Base-by-base conservation (phyloP, 2,113 vertebrate genomes). In the Centropus unirufus region DNA sequence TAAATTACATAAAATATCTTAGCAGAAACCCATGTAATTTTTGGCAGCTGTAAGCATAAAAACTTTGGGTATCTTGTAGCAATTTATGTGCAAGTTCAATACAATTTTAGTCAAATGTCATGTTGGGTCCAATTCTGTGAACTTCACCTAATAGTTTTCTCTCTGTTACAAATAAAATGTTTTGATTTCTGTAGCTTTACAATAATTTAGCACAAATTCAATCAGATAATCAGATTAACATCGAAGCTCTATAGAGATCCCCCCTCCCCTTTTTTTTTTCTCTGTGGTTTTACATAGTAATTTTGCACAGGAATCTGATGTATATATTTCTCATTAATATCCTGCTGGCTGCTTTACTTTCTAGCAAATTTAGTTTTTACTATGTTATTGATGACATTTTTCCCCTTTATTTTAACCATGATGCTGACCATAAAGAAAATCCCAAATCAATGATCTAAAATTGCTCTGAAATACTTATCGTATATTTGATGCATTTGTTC, bases 141-240 rank as follows among this genome's bases (percentile, higher is more conserved):
- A 36, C 58, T 54, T 59, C 67, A 27, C 39, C 46, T 42, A 24
- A 55, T 40, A 27, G 5, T 17, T 79, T 29, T 32, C 23, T 42
- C 42, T 66, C 34, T 1, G 0, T 27, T 39, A 77, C 24, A 17
- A n/a, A 26, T 1, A 36, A 46, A 66, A 32, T 0, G 1, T 54
- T 67, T 62, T 26, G n/a, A 44, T 62, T 70, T 58, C 46, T 44
- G 26, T 20, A 24, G 51, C 58, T 86, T 58, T 40, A 12, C 42
- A 40, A 1, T 8, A 58, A 66, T 5, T 20, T 24, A 27, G 42
- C 59, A 54, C 42, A 44, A 67, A 24, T 7, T 9, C 8, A 32
- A 6, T 11, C 36, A 44, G 47, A 8, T 26, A 32, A 6, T 11
- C 36, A 44, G 47, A 7, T 26, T 4, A 18, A 4, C 1, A 10